Percentiles rank a stretch among this genome's conserved stretches.
Evolutionary conservation across 2,888 invertebrate species (phyloP).

Genomic region (Drosophila yooni): DNA sequence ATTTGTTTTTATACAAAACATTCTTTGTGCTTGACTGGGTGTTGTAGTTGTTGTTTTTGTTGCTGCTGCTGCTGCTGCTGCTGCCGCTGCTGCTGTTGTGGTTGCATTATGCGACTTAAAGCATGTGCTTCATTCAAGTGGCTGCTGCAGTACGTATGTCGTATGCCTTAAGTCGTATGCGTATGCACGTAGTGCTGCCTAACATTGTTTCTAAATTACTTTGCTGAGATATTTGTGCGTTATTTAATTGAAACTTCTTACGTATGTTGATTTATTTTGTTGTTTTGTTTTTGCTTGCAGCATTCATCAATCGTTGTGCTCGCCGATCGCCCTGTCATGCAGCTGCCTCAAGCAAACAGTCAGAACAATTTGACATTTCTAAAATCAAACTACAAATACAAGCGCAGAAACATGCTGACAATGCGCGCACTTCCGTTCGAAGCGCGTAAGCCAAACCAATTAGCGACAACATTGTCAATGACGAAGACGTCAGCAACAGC

Average conservation of each 20-base stretch:
- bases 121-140: slow-evolving; percentile 70
- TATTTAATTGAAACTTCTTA: slow-evolving; percentile 51
- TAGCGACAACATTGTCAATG: slow-evolving; percentile 68
- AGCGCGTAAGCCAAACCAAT: slow-evolving; percentile 68
- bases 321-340: slow-evolving; percentile 48
- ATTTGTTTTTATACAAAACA: slow-evolving; percentile 44
- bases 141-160: slow-evolving; percentile 15
- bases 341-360: slow-evolving; percentile 62
- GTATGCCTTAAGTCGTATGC: background rate
- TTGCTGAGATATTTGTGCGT: slow-evolving; percentile 23
- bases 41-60: slow-evolving; percentile 18
- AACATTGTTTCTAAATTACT: slow-evolving; percentile 40
- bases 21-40: slow-evolving; percentile 67
- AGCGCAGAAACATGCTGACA: slow-evolving; percentile 80
- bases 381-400: slow-evolving; percentile 85
- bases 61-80: slow-evolving; percentile 14
- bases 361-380: slow-evolving; percentile 81
- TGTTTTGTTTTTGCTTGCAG: slow-evolving; percentile 44
- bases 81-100: slow-evolving; percentile 7
- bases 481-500: slow-evolving; percentile 47
- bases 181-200: background rate
- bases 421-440: slow-evolving; percentile 68
- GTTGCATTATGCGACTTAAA: slow-evolving; percentile 55
- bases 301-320: slow-evolving; percentile 17
- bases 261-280: slow-evolving; percentile 20